These are phyloP conservation scores for Polypedilum pembai DNA, from an alignment of 1,140 invertebrate species.

Conservation along the genomic window DNA sequence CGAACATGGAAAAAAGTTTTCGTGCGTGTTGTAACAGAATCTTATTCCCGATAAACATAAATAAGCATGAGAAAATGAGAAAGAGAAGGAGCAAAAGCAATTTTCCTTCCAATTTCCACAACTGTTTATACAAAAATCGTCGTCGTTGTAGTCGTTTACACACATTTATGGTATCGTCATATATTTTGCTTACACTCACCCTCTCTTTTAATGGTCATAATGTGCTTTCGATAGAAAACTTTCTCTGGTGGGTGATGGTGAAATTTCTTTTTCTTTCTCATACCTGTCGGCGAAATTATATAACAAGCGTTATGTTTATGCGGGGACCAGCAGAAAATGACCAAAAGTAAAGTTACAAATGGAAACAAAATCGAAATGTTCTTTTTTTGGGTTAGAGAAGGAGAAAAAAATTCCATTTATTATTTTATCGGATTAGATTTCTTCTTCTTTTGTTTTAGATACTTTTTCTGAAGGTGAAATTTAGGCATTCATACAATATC, in stretches of 20 bases:
- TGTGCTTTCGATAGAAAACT: not conserved
- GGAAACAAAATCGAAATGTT: not conserved
- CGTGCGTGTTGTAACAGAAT: not conserved
- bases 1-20: not conserved
- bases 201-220: not conserved
- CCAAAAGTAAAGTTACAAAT: not conserved
- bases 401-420: not conserved
- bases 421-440: constrained; percentile 7
- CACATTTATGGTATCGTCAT: constrained; percentile 17
- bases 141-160: not conserved
- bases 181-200: not conserved
- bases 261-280: not conserved
- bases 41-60: constrained; percentile 3
- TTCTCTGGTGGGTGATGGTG: not conserved
- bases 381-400: not conserved
- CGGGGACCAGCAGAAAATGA: not conserved
- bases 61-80: not conserved
- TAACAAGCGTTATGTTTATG: constrained; percentile 13
- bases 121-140: constrained; percentile 23
- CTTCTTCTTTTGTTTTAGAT: not conserved
- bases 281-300: not conserved
- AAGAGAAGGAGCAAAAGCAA: constrained; percentile 22
- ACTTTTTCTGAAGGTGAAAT: not conserved
- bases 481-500: too few species aligned
- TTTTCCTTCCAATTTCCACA: constrained; percentile 28